Evolutionary conservation across 2,888 invertebrate species (phyloP).

Genomic region (Neria commutata): DNA sequence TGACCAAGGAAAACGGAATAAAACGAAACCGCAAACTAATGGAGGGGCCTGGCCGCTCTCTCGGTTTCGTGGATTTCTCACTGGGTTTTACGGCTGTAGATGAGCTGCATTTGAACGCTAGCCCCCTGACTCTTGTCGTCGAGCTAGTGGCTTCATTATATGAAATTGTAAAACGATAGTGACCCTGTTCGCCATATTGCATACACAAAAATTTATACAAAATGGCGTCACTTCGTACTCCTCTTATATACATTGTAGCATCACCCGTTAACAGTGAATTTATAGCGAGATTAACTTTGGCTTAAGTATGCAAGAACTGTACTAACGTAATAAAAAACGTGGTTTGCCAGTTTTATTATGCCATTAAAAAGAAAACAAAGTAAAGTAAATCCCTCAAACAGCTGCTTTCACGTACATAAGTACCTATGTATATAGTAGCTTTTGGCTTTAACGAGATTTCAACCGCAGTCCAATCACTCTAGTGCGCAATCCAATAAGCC

Average conservation of each 20-base stretch:
- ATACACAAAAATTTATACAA: slow-evolving; percentile 39
- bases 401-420: too few relatives aligned
- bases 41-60: slow-evolving; percentile 40
- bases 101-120: slow-evolving; percentile 45
- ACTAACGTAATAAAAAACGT: neutral
- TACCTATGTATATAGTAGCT: too few relatives aligned
- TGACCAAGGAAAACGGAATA: neutral
- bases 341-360: neutral
- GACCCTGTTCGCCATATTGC: slow-evolving; percentile 1
- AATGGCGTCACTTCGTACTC: too few relatives aligned
- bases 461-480: too few relatives aligned
- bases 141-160: neutral
- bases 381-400: too few relatives aligned
- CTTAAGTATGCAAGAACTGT: too few relatives aligned
- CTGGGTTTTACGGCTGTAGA: slow-evolving; percentile 48
- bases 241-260: too few relatives aligned
- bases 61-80: slow-evolving; percentile 41
- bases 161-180: neutral
- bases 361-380: neutral
- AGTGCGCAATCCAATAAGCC: too few relatives aligned
- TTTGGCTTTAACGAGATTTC: too few relatives aligned
- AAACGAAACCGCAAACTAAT: slow-evolving; percentile 44
- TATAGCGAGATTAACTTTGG: too few relatives aligned
- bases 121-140: slow-evolving; percentile 18
- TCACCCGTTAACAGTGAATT: too few relatives aligned